Evolutionary conservation across 2,888 invertebrate species (phyloP).

Genomic region (Artemia sinica): DNA sequence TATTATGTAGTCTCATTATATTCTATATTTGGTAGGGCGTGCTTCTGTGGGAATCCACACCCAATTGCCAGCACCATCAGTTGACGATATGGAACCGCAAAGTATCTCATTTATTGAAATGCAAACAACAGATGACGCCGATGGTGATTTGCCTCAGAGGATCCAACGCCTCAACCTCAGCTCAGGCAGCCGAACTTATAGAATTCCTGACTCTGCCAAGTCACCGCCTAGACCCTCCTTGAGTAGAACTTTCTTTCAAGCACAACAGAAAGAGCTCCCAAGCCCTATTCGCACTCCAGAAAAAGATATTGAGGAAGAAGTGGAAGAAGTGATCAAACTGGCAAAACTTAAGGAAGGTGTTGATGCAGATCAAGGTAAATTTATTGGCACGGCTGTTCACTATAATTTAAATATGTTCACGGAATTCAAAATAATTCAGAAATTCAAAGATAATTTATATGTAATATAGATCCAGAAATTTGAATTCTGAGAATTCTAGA

Average conservation of each 20-base stretch:
- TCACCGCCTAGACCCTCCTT: constrained; percentile 56
- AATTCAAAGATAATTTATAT: no score
- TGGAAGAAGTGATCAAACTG: constrained; percentile 23
- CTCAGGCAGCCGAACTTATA: constrained; percentile 68
- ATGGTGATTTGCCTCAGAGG: constrained; percentile 41
- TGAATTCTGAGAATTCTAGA: no score
- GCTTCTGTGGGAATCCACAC: constrained; percentile 33
- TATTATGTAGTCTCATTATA: no score
- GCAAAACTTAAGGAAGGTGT: constrained; percentile 28
- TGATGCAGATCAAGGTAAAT: constrained; percentile 45
- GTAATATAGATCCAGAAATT: no score
- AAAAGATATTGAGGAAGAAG: constrained; percentile 22
- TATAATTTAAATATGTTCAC: no score
- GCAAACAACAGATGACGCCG: constrained; percentile 33
- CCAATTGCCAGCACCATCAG: constrained; percentile 47
- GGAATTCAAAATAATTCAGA: no score
- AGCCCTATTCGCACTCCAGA: constrained; percentile 23
- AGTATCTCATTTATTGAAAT: constrained; percentile 78
- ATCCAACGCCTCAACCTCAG: constrained; percentile 63
- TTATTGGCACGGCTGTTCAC: constrained; percentile 16
- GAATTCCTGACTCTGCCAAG: constrained; percentile 38
- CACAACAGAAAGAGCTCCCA: neutral
- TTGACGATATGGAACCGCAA: constrained; percentile 79
- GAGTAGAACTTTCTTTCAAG: constrained; percentile 28
- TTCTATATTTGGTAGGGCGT: no score